Evolutionary conservation across 1,140 invertebrate species (phyloP).

Genomic region (Aleiodes sp.): DNA sequence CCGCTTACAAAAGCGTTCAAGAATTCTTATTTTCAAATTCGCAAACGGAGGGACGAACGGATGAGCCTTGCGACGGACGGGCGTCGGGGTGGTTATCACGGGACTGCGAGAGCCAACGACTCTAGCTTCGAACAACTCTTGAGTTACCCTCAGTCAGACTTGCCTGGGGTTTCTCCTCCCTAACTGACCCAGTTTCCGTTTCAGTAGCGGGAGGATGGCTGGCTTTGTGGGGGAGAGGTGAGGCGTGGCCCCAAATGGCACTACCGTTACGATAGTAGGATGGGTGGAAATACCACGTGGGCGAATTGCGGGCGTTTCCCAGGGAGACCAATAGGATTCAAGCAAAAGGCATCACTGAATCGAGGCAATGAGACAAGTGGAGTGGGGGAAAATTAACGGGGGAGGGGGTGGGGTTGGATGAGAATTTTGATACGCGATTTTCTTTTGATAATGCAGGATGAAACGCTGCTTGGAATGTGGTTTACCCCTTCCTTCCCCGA

Average conservation of each 20-base stretch:
- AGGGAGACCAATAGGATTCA: too few species aligned
- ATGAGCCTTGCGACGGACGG: conserved; percentile 42
- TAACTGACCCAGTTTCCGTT: conserved; percentile 59
- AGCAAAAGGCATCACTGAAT: conserved; percentile 32
- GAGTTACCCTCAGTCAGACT: conserved; percentile 51
- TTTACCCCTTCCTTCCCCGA: too few species aligned
- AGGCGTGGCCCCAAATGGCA: conserved; percentile 46
- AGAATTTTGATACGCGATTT: not conserved
- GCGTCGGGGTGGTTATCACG: conserved; percentile 59
- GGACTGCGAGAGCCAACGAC: conserved; percentile 61
- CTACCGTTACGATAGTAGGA: not conserved
- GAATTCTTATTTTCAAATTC: not conserved
- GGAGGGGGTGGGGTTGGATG: not conserved
- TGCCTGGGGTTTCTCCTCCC: conserved; percentile 47
- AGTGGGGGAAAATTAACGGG: not conserved
- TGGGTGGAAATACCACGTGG: conserved; percentile 31
- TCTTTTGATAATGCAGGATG: conserved; percentile 9
- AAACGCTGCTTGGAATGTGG: conserved; percentile 21
- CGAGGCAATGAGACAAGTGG: not conserved
- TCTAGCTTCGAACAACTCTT: conserved; percentile 44
- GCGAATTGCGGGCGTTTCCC: conserved; percentile 47
- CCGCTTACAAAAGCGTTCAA: not conserved
- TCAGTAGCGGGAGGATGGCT: conserved; percentile 38
- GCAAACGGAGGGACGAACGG: not conserved
- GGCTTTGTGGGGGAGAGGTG: conserved; percentile 47